phyloP scores from a whole-genome alignment of 37 sponge, comb jelly and placozoan species.

The Theonella swinhoei region DNA sequence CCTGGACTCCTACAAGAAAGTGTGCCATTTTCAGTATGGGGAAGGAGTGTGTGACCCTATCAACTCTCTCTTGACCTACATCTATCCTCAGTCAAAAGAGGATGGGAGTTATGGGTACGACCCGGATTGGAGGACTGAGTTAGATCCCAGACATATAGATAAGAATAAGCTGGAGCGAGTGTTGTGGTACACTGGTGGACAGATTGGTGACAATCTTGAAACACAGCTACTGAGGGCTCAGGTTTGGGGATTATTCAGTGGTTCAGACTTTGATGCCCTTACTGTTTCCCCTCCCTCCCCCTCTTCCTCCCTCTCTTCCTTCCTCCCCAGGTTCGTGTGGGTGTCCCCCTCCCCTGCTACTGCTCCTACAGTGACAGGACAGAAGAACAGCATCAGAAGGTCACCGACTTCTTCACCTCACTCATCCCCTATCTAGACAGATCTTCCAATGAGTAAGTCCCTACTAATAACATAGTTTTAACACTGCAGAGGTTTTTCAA shows the following conservation, averaged over 20 bases:
- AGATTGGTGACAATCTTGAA: not conserved
- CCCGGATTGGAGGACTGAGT: not conserved
- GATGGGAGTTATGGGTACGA: not conserved
- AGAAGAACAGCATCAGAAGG: slow-evolving; percentile 37
- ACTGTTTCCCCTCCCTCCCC: not conserved
- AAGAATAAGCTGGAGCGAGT: not conserved
- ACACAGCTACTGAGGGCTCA: not conserved
- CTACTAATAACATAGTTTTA: not conserved
- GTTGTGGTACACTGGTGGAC: slow-evolving; percentile 58
- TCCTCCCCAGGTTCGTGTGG: slow-evolving; percentile 58
- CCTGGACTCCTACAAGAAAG: slow-evolving; percentile 5
- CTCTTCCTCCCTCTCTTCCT: slow-evolving; percentile 9
- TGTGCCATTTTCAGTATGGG: slow-evolving; percentile 30
- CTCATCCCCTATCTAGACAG: slow-evolving; percentile 39
- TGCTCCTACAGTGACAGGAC: not conserved
- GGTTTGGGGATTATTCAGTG: too few species aligned
- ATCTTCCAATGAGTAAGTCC: slow-evolving; percentile 46
- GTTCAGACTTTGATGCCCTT: not conserved
- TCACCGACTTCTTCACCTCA: slow-evolving; percentile 33
- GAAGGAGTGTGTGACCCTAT: slow-evolving; percentile 52
- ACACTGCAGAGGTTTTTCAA: too few species aligned
- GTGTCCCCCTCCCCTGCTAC: slow-evolving; percentile 50
- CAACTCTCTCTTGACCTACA: slow-evolving; percentile 64
- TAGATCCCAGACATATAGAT: not conserved
- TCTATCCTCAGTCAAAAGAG: slow-evolving; percentile 38